Percentiles rank a stretch among this genome's conserved stretches.
phyloP scores from a whole-genome alignment of 2,888 invertebrate species.

The Trileptium ribeirensis region DNA sequence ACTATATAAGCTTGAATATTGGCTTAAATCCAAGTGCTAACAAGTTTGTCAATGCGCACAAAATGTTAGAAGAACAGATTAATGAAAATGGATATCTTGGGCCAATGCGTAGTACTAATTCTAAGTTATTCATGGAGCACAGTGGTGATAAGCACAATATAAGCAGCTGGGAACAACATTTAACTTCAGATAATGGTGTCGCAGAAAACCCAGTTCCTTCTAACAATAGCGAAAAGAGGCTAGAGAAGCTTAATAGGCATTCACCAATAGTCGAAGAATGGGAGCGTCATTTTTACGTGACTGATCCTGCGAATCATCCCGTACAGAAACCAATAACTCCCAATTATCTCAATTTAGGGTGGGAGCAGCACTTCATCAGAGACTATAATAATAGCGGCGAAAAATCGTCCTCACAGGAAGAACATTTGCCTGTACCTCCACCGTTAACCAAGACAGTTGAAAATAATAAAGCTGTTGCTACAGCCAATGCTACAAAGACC shows the following conservation, averaged over 20 bases:
- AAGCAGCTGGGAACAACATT: not conserved
- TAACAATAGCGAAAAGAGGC: no score
- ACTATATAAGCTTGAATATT: not conserved
- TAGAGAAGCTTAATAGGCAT: no score
- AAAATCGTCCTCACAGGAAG: not conserved
- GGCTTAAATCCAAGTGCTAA: not conserved
- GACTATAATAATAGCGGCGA: not conserved
- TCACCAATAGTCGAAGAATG: not conserved
- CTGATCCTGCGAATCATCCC: not conserved
- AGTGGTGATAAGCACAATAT: not conserved
- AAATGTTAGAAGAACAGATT: not conserved
- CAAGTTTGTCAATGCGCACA: not conserved
- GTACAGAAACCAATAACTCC: not conserved
- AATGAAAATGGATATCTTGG: no score
- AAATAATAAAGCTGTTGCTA: not conserved
- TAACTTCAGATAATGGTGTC: not conserved
- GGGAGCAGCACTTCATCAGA: not conserved
- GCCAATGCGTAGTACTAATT: no score
- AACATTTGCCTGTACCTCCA: not conserved
- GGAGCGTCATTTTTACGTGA: not conserved
- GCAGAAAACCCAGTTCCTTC: not conserved
- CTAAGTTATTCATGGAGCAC: not conserved
- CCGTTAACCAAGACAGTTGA: no score
- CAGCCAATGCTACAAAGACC: not conserved
- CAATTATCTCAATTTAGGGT: no score